Evolutionary conservation across 1,140 invertebrate genomes (phyloP), one percentile per base, ranked within the genome.

Genomic region (Copidosoma floridanum): DNA sequence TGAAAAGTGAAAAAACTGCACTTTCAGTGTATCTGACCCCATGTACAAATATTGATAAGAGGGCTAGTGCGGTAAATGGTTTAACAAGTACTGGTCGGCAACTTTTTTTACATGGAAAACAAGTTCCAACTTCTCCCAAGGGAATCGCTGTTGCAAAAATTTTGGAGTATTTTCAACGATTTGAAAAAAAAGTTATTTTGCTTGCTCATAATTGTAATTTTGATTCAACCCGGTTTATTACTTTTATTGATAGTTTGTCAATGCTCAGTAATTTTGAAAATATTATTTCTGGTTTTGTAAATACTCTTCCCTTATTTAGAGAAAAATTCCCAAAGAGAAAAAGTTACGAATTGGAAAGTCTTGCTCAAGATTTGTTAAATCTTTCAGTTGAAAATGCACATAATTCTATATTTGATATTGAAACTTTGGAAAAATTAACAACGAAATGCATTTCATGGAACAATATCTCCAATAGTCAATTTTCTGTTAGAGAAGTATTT

Each of bases 1-100:
- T 47, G 5, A 64, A 58, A 44, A 52, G 14, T 29, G 18, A n/a
- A 1, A 32, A 12, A 14, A 26, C 24, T 0, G 23, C 18, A 23
- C 60, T 64, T 37, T 37, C 18, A 27, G 12, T 16, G 37, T 64
- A 64, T n/a, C 43, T 56, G 7, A 57, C 24, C 11, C 57, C 57
- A 1, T 27, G 2, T 1, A 38, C 46, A 50, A 7, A 24, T 43
- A 64, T 64, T 16, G 21, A 43, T 35, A 2, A 6, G 0, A 43
- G 20, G 37, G 52, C 56, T 12, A 44, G 52, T 14, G 23, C 32
- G 18, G 43, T 64, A 27, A 27, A 64, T 47, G 47, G 50, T 14
- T 48, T 64, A 12, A 50, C 52, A 7, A 60, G 57, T 26, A 27
- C 43, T 14, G 16, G 26, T 29, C 21, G n/a, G 14, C 16, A 43